phyloP scores from a whole-genome alignment of 2,888 invertebrate genomes.

The Hipparchia sbordonii region DNA sequence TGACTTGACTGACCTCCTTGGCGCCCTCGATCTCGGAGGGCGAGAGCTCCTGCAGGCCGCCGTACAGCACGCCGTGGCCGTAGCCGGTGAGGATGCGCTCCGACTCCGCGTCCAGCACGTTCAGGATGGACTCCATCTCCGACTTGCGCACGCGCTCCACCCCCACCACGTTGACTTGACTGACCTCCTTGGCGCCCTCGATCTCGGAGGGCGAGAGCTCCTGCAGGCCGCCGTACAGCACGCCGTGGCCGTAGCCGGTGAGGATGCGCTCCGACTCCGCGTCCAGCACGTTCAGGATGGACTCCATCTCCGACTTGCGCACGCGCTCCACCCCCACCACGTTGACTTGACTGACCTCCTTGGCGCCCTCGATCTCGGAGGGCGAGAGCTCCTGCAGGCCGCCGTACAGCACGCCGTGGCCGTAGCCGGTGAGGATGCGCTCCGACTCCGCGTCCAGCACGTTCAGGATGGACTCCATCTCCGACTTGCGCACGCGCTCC shows the following conservation, averaged over 20 bases:
- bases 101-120: constrained; percentile 69
- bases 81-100: constrained; percentile 72
- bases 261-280: constrained; percentile 73
- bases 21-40: constrained; percentile 18
- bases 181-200: constrained; percentile 2
- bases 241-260: constrained; percentile 63
- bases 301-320: constrained; percentile 67
- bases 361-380: constrained; percentile 16
- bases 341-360: too few relatives aligned
- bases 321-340: constrained; percentile 62
- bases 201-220: constrained; percentile 41
- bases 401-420: constrained; percentile 67
- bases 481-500: constrained; percentile 66
- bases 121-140: constrained; percentile 69
- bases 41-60: constrained; percentile 62
- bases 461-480: constrained; percentile 68
- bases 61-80: constrained; percentile 66
- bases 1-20: too few relatives aligned
- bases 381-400: constrained; percentile 60
- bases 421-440: constrained; percentile 68
- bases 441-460: constrained; percentile 73
- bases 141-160: constrained; percentile 65
- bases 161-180: constrained; percentile 17
- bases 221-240: constrained; percentile 73
- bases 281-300: constrained; percentile 68